Conservation (phyloP, 2,797 vertebrate genomes). For the Coregonus ussuriensis region DNA sequence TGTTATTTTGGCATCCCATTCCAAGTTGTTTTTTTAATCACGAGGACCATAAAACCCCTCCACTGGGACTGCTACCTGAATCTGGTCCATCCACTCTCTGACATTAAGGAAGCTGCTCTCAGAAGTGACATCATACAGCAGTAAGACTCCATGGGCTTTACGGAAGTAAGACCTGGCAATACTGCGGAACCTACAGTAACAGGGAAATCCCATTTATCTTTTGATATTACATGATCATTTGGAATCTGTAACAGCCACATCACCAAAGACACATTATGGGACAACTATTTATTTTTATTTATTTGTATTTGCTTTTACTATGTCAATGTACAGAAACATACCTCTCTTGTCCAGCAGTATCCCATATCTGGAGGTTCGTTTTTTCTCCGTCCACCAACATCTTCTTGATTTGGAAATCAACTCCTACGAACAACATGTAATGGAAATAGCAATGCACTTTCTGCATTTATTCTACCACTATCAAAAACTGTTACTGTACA, state of each 20-base stretch:
- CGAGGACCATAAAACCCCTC: background rate
- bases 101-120: constrained; percentile 78
- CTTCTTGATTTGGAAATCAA: constrained; percentile 82
- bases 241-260: background rate
- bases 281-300: too few species aligned
- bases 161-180: constrained; percentile 78
- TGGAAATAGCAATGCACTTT: background rate
- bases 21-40: too few species aligned
- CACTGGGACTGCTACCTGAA: constrained; percentile 63
- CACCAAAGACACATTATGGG: background rate
- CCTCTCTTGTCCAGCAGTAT: constrained; percentile 82
- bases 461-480: background rate
- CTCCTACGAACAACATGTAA: constrained; percentile 58
- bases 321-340: constrained; percentile 28
- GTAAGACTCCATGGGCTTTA: constrained; percentile 76
- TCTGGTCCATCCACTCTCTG: constrained; percentile 77
- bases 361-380: constrained; percentile 79
- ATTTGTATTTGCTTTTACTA: background rate
- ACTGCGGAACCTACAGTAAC: constrained; percentile 70
- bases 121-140: constrained; percentile 79
- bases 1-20: background rate
- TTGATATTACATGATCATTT: background rate
- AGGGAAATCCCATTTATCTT: background rate
- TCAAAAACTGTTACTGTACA: background rate
- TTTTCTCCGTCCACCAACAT: constrained; percentile 79